phyloP scores from a whole-genome alignment of 2,797 vertebrate genomes.

The Eleutherodactylus coqui region DNA sequence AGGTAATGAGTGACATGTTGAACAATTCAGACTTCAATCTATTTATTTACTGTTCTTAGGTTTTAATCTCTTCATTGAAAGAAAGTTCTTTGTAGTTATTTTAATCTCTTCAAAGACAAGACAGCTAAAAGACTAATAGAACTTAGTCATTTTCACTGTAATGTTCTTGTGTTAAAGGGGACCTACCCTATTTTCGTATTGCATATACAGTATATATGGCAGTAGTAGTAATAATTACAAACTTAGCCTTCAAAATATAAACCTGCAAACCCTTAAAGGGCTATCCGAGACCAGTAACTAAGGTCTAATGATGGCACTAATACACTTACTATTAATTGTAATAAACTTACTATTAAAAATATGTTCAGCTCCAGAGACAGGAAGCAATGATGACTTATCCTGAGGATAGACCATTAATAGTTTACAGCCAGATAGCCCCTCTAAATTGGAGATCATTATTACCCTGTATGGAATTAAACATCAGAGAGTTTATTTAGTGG shows the following conservation, averaged over 20 bases:
- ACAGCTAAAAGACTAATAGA: conserved; percentile 26
- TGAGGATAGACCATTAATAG: no score
- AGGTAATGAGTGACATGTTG: conserved; percentile 23
- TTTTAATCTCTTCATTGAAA: conserved; percentile 40
- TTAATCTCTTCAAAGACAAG: conserved; percentile 57
- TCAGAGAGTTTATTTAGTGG: no score
- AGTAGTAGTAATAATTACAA: background rate
- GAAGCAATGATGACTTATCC: no score
- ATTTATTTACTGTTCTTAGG: conserved; percentile 22
- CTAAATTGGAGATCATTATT: no score
- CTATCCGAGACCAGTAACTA: no score
- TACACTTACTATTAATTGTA: no score
- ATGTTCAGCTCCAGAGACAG: no score
- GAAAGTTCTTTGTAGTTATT: conserved; percentile 51
- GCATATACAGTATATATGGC: background rate
- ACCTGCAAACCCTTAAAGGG: background rate
- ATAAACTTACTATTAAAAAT: no score
- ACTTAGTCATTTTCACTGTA: background rate
- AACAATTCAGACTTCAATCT: conserved; percentile 35
- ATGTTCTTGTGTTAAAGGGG: conserved; percentile 4
- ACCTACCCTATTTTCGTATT: background rate
- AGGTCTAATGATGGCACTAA: no score
- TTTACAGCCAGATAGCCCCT: no score
- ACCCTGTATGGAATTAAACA: no score
- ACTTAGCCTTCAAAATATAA: background rate